Evolutionary conservation across 53 echinoderm and acorn worm species (phyloP).

Genomic region (Holothuria leucospilota): DNA sequence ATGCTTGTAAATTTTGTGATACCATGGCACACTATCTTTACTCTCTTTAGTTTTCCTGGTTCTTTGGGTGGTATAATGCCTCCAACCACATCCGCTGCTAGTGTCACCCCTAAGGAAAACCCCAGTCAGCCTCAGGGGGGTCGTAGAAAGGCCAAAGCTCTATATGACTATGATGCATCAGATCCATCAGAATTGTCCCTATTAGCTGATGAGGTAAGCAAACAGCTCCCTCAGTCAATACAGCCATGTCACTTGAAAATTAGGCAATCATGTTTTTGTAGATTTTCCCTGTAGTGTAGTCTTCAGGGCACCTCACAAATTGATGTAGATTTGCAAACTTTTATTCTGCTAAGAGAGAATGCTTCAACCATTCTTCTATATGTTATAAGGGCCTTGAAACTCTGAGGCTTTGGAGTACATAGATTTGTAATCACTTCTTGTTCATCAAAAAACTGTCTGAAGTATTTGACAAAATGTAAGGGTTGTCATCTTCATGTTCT

Average conservation of each 20-base stretch:
- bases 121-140: conserved; percentile 71
- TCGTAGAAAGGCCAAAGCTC: conserved; percentile 89
- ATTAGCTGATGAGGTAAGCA: conserved; percentile 97
- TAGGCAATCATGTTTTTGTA: background rate
- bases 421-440: too few species aligned
- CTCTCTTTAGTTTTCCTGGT: conserved; percentile 78
- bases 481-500: too few species aligned
- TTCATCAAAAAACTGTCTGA: too few species aligned
- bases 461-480: too few species aligned
- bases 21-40: conserved; percentile 3
- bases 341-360: too few species aligned
- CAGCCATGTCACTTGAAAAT: background rate
- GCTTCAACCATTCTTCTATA: too few species aligned
- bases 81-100: conserved; percentile 66
- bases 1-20: background rate
- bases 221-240: conserved; percentile 20
- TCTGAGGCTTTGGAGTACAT: too few species aligned
- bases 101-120: conserved; percentile 70
- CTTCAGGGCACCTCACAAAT: too few species aligned
- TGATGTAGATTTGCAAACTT: too few species aligned
- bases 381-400: too few species aligned
- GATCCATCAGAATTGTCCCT: conserved; percentile 90
- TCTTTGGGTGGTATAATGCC: conserved; percentile 78
- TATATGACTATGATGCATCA: conserved; percentile 98
- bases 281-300: background rate